Conservation (phyloP, 2,888 invertebrate species). For the Drosophila rellima region DNA sequence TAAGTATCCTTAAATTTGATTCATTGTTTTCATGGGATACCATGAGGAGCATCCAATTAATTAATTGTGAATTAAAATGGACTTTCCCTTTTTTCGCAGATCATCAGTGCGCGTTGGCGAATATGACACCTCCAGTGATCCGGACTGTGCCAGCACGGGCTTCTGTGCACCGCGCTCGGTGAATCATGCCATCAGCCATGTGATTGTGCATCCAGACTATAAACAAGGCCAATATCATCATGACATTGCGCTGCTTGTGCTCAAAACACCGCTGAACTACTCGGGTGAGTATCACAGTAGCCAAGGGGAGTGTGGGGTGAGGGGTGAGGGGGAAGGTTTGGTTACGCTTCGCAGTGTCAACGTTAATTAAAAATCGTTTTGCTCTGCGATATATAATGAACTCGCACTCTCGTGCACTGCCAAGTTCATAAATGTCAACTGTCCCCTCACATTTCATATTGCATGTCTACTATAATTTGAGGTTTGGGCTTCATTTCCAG, state of each 20-base stretch:
- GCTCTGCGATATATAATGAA: conserved; percentile 45
- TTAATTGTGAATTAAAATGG: not conserved
- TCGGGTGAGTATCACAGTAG: conserved; percentile 86
- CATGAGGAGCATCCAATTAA: too few relatives aligned
- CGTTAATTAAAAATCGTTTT: conserved; percentile 81
- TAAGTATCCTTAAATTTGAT: too few relatives aligned
- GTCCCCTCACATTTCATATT: conserved; percentile 26
- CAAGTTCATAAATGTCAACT: conserved; percentile 73
- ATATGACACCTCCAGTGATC: conserved; percentile 90
- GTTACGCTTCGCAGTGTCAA: conserved; percentile 63
- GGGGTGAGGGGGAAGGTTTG: not conserved
- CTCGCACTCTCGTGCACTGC: conserved; percentile 15
- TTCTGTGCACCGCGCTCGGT: conserved; percentile 91
- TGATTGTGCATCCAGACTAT: conserved; percentile 92
- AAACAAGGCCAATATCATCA: conserved; percentile 89
- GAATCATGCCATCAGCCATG: conserved; percentile 90
- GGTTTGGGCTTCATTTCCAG: conserved; percentile 36
- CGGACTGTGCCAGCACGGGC: conserved; percentile 90
- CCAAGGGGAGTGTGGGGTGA: not conserved
- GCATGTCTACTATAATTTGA: conserved; percentile 70
- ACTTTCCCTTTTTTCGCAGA: conserved; percentile 84
- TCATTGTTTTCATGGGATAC: not conserved
- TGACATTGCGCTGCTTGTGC: conserved; percentile 91
- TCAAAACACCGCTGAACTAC: conserved; percentile 89
- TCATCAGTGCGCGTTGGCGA: conserved; percentile 91